Evolutionary conservation across 2,888 invertebrate genomes (phyloP).

Genomic region (Cosmia pyralina): DNA sequence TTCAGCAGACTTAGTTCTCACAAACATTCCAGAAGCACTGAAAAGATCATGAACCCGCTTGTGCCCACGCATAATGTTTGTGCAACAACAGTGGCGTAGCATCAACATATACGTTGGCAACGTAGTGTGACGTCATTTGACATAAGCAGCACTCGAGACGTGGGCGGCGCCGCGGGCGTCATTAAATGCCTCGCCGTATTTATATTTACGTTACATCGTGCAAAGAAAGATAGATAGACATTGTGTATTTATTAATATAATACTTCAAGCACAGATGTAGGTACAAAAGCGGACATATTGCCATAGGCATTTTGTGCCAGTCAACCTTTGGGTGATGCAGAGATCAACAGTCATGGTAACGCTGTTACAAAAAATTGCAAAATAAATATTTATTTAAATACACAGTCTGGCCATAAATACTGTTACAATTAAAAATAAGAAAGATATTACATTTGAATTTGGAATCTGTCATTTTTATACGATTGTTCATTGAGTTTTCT

Average conservation of each 20-base stretch:
- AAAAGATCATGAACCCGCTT: constrained; percentile 15
- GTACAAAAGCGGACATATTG: too few species aligned
- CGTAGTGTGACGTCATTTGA: constrained; percentile 76
- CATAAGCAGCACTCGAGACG: constrained; percentile 44
- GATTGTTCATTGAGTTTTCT: too few species aligned
- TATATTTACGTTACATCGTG: constrained; percentile 18
- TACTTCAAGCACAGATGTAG: too few species aligned
- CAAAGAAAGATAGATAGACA: not conserved
- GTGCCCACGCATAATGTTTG: constrained; percentile 21
- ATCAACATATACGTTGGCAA: constrained; percentile 99
- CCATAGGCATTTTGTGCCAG: too few species aligned
- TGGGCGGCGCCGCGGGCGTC: constrained; percentile 30
- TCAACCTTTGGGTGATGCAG: too few species aligned
- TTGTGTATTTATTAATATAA: not conserved
- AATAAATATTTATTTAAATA: too few species aligned
- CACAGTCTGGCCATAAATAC: too few species aligned
- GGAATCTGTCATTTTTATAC: too few species aligned
- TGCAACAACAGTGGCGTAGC: constrained; percentile 90
- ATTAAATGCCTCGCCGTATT: constrained; percentile 10
- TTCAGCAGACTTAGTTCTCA: not conserved
- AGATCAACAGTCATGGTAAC: too few species aligned
- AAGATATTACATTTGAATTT: too few species aligned
- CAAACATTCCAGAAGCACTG: not conserved
- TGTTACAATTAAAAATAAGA: too few species aligned
- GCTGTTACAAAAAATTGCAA: too few species aligned